These are phyloP conservation scores for Hyperoplus lanceolatus DNA, from an alignment of 2,797 vertebrate species.

Conservation along the genomic window DNA sequence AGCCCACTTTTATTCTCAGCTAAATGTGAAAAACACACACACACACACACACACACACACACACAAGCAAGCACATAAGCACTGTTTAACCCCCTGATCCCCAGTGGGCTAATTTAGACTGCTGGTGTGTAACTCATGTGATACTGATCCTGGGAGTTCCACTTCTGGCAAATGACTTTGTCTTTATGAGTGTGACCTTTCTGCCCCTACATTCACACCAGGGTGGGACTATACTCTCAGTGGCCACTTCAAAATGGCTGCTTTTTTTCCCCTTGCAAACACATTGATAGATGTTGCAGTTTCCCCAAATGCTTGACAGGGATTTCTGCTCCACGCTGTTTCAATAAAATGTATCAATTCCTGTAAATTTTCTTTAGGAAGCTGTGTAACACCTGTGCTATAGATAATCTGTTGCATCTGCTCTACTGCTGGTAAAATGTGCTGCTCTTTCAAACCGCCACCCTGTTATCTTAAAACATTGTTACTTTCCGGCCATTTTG, in stretches of 20 bases:
- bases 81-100: neutral
- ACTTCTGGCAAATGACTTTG: neutral
- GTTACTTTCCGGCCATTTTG: no score
- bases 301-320: neutral
- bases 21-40: slow-evolving; percentile 43
- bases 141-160: slow-evolving; percentile 29
- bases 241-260: slow-evolving; percentile 18
- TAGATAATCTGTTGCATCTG: neutral
- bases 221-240: neutral
- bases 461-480: no score
- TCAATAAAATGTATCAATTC: slow-evolving; percentile 4
- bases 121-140: neutral
- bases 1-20: slow-evolving; percentile 22
- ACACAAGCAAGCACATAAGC: neutral
- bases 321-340: neutral
- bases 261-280: neutral
- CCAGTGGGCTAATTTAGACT: slow-evolving; percentile 30
- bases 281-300: neutral
- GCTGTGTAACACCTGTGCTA: neutral
- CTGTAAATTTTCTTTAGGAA: neutral
- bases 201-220: neutral
- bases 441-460: no score
- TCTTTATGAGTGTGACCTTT: neutral
- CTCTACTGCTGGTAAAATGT: slow-evolving; percentile 1
- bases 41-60: slow-evolving; percentile 21